Conservation (phyloP, 2,888 invertebrate species). For the Sipunculus nudus region DNA sequence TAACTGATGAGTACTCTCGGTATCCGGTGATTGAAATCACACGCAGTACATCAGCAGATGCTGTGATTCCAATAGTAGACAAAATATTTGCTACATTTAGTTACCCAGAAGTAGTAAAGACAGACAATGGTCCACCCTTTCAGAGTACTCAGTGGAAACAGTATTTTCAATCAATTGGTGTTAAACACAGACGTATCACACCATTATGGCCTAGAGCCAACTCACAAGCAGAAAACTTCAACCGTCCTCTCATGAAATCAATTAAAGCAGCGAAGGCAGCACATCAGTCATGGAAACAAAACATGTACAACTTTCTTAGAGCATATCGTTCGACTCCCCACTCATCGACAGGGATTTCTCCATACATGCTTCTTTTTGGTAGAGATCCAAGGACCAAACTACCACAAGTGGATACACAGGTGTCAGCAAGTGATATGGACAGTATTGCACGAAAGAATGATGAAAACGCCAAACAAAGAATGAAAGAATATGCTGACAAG, state of each 20-base stretch:
- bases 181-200: conserved; percentile 29
- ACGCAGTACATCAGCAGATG: conserved; percentile 12
- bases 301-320: conserved; percentile 11
- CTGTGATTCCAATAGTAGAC: conserved; percentile 24
- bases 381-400: neutral
- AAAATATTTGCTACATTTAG: conserved; percentile 31
- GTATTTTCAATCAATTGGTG: conserved; percentile 32
- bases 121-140: conserved; percentile 39
- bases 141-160: conserved; percentile 23
- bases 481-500: too few species aligned
- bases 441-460: too few species aligned
- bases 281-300: neutral
- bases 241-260: conserved; percentile 27
- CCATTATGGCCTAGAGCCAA: conserved; percentile 39
- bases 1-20: conserved; percentile 4
- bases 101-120: conserved; percentile 31
- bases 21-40: conserved; percentile 36
- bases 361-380: neutral
- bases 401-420: too few species aligned
- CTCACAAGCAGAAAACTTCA: conserved; percentile 38
- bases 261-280: conserved; percentile 1
- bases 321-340: conserved; percentile 16
- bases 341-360: conserved; percentile 6
- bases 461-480: too few species aligned
- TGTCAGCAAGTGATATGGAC: too few species aligned